Conservation (phyloP, 53 echinoderm and acorn worm species). For the Astropecten irregularis region DNA sequence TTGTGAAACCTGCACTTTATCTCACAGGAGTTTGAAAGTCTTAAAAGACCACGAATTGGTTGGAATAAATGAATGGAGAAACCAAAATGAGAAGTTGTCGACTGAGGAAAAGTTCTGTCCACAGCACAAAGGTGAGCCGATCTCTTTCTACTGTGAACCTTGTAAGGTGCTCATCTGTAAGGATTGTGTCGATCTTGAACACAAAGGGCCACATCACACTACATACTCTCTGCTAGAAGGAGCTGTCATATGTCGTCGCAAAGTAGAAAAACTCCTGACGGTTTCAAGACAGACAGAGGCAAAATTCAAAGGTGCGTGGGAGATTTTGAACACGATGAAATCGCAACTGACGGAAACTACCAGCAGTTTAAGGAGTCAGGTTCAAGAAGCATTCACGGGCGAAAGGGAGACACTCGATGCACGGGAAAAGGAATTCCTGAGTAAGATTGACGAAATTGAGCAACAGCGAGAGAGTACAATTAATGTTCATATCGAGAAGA, state of each 20-base stretch:
- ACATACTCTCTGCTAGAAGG: conserved; percentile 58
- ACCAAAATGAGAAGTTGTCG: conserved; percentile 24
- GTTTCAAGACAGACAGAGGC: conserved; percentile 80
- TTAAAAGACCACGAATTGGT: conserved; percentile 66
- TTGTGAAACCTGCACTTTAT: conserved; percentile 69
- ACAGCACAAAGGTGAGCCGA: conserved; percentile 70
- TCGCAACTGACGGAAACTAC: conserved; percentile 67
- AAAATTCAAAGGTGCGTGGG: conserved; percentile 88
- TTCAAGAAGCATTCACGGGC: conserved; percentile 71
- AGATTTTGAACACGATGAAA: conserved; percentile 71
- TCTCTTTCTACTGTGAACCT: conserved; percentile 66
- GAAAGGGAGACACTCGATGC: conserved; percentile 72
- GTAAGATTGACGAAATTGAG: conserved; percentile 64
- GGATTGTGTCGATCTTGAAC: conserved; percentile 79
- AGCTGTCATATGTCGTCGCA: conserved; percentile 58
- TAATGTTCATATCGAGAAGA: conserved; percentile 59
- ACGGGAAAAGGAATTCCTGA: conserved; percentile 67
- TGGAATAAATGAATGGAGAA: conserved; percentile 62
- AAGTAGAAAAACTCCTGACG: conserved; percentile 60
- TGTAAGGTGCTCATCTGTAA: conserved; percentile 57
- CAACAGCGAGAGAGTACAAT: conserved; percentile 64
- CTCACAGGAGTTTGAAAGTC: conserved; percentile 77
- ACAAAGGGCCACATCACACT: conserved; percentile 59
- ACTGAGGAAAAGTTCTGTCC: conserved; percentile 56
- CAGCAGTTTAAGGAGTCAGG: conserved; percentile 67